Conservation (phyloP, 2,797 vertebrate genomes). For the Adrianichthys oophorus region DNA sequence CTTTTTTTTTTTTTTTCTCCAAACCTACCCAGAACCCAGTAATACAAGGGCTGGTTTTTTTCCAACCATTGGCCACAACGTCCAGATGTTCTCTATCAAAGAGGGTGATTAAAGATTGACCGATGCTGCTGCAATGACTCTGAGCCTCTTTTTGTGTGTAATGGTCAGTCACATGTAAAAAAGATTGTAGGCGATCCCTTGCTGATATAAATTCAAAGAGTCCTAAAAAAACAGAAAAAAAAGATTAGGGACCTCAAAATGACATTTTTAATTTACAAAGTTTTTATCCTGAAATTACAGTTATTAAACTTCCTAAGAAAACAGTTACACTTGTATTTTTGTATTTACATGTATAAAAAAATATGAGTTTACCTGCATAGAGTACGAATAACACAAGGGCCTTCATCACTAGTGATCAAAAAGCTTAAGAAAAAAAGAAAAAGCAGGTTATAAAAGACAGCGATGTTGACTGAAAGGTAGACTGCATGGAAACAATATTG, state of each 20-base stretch:
- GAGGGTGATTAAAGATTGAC: constrained; percentile 19
- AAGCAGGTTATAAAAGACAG: neutral
- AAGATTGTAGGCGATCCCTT: constrained; percentile 9
- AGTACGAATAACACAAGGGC: constrained; percentile 20
- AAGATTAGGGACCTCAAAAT: neutral
- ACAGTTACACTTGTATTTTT: no score
- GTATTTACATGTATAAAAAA: no score
- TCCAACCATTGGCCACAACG: fast-evolving
- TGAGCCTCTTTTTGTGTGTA: fast-evolving
- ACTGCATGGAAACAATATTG: neutral
- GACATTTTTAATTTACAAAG: neutral
- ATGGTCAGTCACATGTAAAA: fast-evolving
- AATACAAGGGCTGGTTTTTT: neutral
- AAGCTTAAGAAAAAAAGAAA: neutral
- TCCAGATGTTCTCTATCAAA: constrained; percentile 17
- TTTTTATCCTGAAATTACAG: neutral
- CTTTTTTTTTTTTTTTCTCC: fast-evolving
- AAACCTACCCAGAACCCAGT: constrained; percentile 42
- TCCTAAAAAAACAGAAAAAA: constrained; percentile 19
- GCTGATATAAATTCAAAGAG: constrained; percentile 12
- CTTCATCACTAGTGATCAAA: constrained; percentile 3
- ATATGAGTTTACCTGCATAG: constrained; percentile 35
- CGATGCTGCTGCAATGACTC: fast-evolving
- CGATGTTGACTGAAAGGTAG: neutral
- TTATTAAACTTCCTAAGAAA: neutral